Conservation (phyloP, 1,140 invertebrate genomes). For the Leptopilina boulardi region DNA sequence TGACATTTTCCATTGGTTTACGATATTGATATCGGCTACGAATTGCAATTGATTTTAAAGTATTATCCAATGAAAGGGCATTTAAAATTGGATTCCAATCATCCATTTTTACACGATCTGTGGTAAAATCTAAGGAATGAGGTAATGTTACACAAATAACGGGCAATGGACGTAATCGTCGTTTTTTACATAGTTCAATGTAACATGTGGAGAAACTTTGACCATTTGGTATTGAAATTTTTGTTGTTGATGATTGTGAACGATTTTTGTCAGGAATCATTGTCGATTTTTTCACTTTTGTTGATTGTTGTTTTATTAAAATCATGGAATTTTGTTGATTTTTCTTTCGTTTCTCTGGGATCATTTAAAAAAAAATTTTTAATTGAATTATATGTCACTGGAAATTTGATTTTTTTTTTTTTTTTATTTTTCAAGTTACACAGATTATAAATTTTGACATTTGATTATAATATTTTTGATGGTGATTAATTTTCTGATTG, state of each 20-base stretch:
- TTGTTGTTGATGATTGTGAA: conserved; percentile 35
- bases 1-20: conserved; percentile 76
- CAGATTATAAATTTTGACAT: background rate
- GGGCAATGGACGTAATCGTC: conserved; percentile 65
- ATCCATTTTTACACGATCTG: conserved; percentile 81
- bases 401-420: background rate
- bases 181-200: conserved; percentile 70
- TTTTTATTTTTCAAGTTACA: background rate
- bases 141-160: conserved; percentile 71
- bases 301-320: background rate
- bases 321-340: conserved; percentile 12
- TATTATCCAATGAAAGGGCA: conserved; percentile 80
- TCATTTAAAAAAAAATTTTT: background rate
- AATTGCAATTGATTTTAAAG: conserved; percentile 71
- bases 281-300: conserved; percentile 4
- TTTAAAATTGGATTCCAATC: conserved; percentile 84
- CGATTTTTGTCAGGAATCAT: background rate
- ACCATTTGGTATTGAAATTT: conserved; percentile 56
- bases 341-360: background rate
- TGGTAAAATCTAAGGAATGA: conserved; percentile 79
- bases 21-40: conserved; percentile 65
- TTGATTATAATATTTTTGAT: background rate
- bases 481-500: background rate
- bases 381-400: background rate
- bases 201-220: conserved; percentile 67